Percentiles rank a stretch among this genome's conserved stretches.
Evolutionary conservation across 92 coral and sea anemone genomes (phyloP).

Genomic region (Phymanthus crucifer): DNA sequence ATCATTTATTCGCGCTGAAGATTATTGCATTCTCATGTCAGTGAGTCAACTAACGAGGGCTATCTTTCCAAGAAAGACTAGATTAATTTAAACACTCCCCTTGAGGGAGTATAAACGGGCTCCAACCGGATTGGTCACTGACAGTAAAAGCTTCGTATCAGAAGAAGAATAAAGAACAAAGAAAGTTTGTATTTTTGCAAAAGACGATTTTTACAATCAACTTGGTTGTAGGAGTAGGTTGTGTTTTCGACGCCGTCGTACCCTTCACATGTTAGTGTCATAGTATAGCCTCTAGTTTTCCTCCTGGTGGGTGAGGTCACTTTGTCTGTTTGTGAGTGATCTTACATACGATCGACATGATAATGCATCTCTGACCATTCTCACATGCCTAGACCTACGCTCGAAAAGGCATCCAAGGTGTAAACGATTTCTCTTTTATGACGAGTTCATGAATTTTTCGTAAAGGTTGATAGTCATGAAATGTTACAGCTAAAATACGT

Average conservation of each 20-base stretch:
- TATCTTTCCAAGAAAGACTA: slow-evolving; percentile 41
- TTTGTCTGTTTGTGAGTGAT: background rate
- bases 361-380: background rate
- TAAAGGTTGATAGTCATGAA: too few relatives aligned
- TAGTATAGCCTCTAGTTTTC: slow-evolving; percentile 1
- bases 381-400: too few relatives aligned
- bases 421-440: too few relatives aligned
- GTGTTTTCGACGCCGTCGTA: slow-evolving; percentile 34
- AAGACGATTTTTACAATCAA: slow-evolving; percentile 50
- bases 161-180: slow-evolving; percentile 22
- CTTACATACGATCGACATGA: slow-evolving; percentile 1
- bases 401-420: background rate
- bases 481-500: too few relatives aligned
- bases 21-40: slow-evolving; percentile 21
- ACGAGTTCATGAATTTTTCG: too few relatives aligned
- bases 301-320: background rate
- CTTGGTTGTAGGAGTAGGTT: slow-evolving; percentile 24
- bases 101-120: background rate
- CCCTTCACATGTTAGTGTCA: slow-evolving; percentile 2
- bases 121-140: slow-evolving; percentile 18
- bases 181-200: slow-evolving; percentile 55
- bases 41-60: slow-evolving; percentile 29
- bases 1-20: background rate
- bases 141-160: slow-evolving; percentile 39
- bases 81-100: slow-evolving; percentile 4